These are phyloP conservation scores for Homarus gammarus DNA, from an alignment of 2,888 invertebrate genomes.

Conservation along the genomic window DNA sequence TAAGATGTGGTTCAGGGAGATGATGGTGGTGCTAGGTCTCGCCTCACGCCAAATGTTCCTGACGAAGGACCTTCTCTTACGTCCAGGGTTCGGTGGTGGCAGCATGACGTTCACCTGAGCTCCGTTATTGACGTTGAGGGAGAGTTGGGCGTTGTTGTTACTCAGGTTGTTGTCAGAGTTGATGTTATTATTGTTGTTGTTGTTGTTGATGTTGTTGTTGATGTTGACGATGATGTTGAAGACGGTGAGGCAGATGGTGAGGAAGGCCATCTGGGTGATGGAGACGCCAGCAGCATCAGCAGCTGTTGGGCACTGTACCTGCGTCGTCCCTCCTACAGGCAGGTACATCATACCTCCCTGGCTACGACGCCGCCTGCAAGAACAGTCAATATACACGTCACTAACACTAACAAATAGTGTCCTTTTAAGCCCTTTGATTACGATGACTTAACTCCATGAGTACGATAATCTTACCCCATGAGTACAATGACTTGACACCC, in stretches of 20 bases:
- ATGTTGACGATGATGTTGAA: slow-evolving; percentile 73
- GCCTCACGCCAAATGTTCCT: slow-evolving; percentile 6
- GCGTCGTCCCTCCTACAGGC: slow-evolving; percentile 52
- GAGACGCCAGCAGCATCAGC: slow-evolving; percentile 65
- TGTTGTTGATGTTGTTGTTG: slow-evolving; percentile 74
- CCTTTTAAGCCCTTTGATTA: too few relatives aligned
- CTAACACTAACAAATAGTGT: background rate
- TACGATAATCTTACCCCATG: too few relatives aligned
- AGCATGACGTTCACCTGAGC: slow-evolving; percentile 56
- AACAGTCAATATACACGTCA: background rate
- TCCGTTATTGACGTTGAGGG: slow-evolving; percentile 66
- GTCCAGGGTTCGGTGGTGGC: slow-evolving; percentile 49
- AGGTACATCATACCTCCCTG: slow-evolving; percentile 54
- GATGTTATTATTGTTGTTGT: slow-evolving; percentile 73
- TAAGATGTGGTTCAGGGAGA: background rate
- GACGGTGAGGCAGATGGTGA: slow-evolving; percentile 69
- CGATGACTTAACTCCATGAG: too few relatives aligned
- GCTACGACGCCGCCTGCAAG: slow-evolving; percentile 24
- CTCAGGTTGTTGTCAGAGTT: slow-evolving; percentile 58
- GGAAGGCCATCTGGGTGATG: slow-evolving; percentile 70
- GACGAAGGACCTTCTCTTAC: background rate
- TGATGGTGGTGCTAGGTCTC: background rate
- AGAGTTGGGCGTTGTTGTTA: slow-evolving; percentile 70
- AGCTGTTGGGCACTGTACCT: slow-evolving; percentile 60
- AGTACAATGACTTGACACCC: too few relatives aligned